Conservation (phyloP, 2,888 invertebrate genomes). For the Colletes collaris region DNA sequence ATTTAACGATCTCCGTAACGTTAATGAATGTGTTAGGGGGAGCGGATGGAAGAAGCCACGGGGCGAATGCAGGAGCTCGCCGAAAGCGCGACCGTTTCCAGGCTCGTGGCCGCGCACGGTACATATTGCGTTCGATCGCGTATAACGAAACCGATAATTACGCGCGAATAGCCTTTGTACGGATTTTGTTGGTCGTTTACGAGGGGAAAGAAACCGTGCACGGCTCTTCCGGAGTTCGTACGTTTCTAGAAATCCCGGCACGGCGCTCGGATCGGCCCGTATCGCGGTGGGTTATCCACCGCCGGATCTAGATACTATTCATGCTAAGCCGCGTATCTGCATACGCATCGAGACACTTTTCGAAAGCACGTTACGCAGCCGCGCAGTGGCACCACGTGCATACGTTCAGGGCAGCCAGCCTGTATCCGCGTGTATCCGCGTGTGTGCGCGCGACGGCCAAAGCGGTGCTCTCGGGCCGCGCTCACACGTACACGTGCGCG, state of each 20-base stretch:
- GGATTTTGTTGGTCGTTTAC: slow-evolving; percentile 5
- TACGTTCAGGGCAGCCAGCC: slow-evolving; percentile 32
- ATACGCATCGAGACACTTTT: slow-evolving; percentile 67
- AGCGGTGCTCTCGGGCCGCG: not conserved
- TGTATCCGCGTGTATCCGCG: slow-evolving; percentile 29
- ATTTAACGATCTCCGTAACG: slow-evolving; percentile 43
- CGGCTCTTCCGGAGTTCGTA: slow-evolving; percentile 31
- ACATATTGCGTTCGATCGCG: too few species aligned
- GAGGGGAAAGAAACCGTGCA: slow-evolving; percentile 4
- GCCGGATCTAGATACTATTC: slow-evolving; percentile 65
- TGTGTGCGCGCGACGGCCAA: not conserved
- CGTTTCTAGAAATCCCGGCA: slow-evolving; percentile 45
- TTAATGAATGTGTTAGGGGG: slow-evolving; percentile 45
- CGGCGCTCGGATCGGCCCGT: slow-evolving; percentile 42
- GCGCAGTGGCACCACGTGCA: slow-evolving; percentile 56
- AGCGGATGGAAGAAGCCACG: slow-evolving; percentile 20
- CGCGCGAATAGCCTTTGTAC: not conserved
- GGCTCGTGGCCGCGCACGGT: too few species aligned
- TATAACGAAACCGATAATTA: not conserved
- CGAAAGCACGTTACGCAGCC: slow-evolving; percentile 61
- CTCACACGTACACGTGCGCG: not conserved
- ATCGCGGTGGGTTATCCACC: slow-evolving; percentile 54
- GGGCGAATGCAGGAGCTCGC: not conserved
- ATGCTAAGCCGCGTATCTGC: slow-evolving; percentile 63
- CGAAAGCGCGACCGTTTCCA: not conserved